Evolutionary conservation across 1,140 invertebrate species (phyloP), one percentile per base, ranked within the genome.

Genomic region (Bombus pascuorum): DNA sequence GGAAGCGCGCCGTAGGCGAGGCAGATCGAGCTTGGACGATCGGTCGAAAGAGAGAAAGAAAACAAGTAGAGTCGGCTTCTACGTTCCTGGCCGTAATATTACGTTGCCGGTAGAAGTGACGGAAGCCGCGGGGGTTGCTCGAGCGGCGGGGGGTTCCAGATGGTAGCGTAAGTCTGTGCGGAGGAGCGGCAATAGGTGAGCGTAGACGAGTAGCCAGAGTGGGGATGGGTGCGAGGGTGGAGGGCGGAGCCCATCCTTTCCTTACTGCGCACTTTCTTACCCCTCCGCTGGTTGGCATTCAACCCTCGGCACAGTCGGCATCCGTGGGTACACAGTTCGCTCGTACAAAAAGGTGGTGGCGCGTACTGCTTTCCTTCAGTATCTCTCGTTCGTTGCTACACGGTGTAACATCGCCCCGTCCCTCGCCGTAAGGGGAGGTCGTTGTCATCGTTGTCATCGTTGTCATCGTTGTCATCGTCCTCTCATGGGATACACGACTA

Each of bases 231-330:
- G 83, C 65, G 74, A 76, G 77, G 87, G 89, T 91, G 83, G 87
- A 79, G 81, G 90, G 88, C 79, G 91, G 84, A 81, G 86, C 91
- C 87, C 87, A 89, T 92, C 90, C 89, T 93, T 92, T 93, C 90
- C 91, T 92, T 92, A 92, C 92, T 93, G 93, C 93, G 93, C 93
- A 93, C 90, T 93, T 94, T 94, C 93, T 94, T 94, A 92, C 91
- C 93, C 91, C 93, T 91, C 90, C 90, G 90, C 81, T 39, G 83
- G 68, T 72, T 84, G 70, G 87, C 86, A 80, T 88, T 89, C 86
- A 89, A 88, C 91, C 87, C 87, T 83, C 87, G 80, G 70, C 76
- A 86, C 79, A 72, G 65, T n/a, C 73, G 78, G 37, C 75, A 53
- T 25, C n/a, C 78, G 76, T 47, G 62, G 47, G 25, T 90, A 91